These are phyloP conservation scores for Orestias chungarensis DNA, from an alignment of 2,797 vertebrate species.

Conservation along the genomic window DNA sequence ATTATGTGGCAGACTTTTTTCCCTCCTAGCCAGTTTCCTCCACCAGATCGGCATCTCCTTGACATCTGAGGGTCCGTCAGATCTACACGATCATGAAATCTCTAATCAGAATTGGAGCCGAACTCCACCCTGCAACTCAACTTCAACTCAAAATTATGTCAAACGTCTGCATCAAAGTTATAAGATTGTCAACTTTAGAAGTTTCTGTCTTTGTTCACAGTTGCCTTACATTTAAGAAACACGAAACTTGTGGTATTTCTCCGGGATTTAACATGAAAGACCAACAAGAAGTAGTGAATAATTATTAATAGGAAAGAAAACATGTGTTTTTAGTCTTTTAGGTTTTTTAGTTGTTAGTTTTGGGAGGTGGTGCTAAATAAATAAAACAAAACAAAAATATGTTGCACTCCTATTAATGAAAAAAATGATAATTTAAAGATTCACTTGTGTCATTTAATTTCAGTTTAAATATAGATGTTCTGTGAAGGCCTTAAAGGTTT, in stretches of 20 bases:
- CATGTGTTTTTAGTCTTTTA: neutral
- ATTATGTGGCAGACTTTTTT: constrained; percentile 22
- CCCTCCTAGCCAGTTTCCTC: constrained; percentile 29
- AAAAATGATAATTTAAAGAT: too few relatives aligned
- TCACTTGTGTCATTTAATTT: neutral
- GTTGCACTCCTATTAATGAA: too few relatives aligned
- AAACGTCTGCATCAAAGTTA: constrained; percentile 51
- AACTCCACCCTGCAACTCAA: constrained; percentile 41
- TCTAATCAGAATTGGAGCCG: constrained; percentile 43
- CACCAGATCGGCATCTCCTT: constrained; percentile 29
- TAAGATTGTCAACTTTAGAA: constrained; percentile 39
- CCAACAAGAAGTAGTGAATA: neutral
- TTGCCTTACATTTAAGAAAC: too few relatives aligned
- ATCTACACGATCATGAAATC: constrained; percentile 59
- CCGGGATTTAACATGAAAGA: neutral
- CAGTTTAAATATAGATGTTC: neutral
- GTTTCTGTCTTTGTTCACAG: neutral
- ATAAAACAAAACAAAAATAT: neutral
- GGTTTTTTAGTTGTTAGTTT: too few relatives aligned
- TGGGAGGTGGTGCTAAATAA: neutral
- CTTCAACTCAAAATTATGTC: constrained; percentile 26
- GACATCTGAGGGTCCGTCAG: constrained; percentile 48
- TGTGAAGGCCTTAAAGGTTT: neutral
- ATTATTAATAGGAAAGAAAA: neutral
- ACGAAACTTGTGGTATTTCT: neutral